Evolutionary conservation across 2,888 invertebrate species (phyloP), one percentile per base, ranked within the genome.

Genomic region (Drosophila prostipennis): DNA sequence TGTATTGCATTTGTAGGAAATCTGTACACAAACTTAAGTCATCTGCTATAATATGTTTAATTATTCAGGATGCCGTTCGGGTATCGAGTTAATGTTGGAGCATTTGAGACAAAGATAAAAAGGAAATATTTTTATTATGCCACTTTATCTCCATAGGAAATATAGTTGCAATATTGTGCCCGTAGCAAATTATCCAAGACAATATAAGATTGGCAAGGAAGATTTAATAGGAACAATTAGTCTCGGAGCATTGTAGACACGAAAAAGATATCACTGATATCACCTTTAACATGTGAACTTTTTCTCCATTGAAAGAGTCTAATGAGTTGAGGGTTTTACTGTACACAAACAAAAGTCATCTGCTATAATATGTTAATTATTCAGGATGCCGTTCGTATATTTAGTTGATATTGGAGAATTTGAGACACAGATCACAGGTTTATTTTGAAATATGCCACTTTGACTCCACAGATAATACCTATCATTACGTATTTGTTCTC

Each of bases 101-200:
- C 26, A 58, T 76, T 69, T 72, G 74, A 80, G 73, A 76, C 72
- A 77, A 45, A 61, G 34, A 42, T 14, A n/a, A 48, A n/a, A n/a
- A 40, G n/a, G 6, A 0, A 16, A 16, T 5, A 8, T 6, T 19
- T 34, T 51, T 19, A 67, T 29, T 54, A 72, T 76, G 70, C 72
- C 78, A 78, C 69, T 80, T 79, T 74, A 39, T 52, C 67, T 72
- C 48, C 76, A 92, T 52, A 93, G 3, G 1, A 23, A 8, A 19
- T 1, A 26, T 29, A 52, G 45, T 53, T 37, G 8, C 29, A 3
- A 48, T 14, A 5, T 23, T 53, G 53, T 56, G 14, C 34, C n/a
- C 54, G 6, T 2, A 29, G n/a, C 2, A 23, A 14, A 16, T 36
- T 16, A 34, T 52, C 55, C 14, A 37, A 34, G 29, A 3, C 6